Evolutionary conservation across 2,113 vertebrate species (phyloP).

Genomic region (Rousettus leschenaultii): DNA sequence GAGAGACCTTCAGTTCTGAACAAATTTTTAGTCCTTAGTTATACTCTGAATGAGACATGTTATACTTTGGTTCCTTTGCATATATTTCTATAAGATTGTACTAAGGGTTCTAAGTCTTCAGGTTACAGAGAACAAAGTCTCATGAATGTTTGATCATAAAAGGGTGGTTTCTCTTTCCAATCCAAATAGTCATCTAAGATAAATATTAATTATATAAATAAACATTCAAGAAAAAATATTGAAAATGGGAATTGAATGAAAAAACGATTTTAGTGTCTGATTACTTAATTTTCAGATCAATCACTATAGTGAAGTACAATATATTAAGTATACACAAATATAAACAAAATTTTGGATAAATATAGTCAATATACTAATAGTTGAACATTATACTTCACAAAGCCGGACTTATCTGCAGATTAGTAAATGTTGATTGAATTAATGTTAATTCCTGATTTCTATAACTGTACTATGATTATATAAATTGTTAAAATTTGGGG

Average conservation of each 20-base stretch:
- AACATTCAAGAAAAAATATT: background rate
- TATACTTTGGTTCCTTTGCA: background rate
- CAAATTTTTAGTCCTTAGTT: background rate
- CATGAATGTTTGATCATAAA: background rate
- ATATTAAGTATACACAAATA: background rate
- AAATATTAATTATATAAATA: background rate
- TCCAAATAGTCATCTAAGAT: background rate
- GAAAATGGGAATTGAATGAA: background rate
- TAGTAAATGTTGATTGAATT: background rate
- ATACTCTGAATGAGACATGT: background rate
- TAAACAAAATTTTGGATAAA: background rate
- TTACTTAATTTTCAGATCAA: slow-evolving; percentile 3
- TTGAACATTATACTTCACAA: background rate
- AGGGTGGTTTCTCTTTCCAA: background rate
- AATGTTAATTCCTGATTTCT: background rate
- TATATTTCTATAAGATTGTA: background rate
- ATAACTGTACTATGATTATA: background rate
- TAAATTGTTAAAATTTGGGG: background rate
- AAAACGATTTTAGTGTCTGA: background rate
- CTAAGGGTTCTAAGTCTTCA: background rate
- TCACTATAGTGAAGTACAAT: background rate
- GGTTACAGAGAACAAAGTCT: background rate
- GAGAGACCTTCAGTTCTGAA: background rate
- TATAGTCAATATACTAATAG: background rate
- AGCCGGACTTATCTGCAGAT: background rate